Evolutionary conservation across 1,140 invertebrate genomes (phyloP), one percentile per base, ranked within the genome.

Genomic region (Muscidifurax raptorellus): DNA sequence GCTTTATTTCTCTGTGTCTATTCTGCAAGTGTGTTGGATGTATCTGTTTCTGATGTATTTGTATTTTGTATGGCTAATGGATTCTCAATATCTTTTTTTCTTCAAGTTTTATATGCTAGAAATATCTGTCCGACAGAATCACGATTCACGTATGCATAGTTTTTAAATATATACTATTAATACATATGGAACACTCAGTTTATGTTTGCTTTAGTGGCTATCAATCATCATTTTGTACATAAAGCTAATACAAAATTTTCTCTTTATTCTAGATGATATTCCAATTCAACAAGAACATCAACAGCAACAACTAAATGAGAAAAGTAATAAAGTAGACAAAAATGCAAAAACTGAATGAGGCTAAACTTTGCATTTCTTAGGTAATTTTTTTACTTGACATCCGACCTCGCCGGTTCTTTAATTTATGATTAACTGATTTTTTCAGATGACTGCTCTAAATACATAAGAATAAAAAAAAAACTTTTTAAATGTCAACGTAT

Each of bases 191-290:
- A 36, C 22, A 6, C 66, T 28, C 27, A 28, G 10, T 69, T 47
- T 69, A 13, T 25, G 40, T 79, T 40, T 0, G 32, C 32, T 25
- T n/a, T 36, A 75, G 12, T 75, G 4, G 18, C 15, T 36, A n/a
- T n/a, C 13, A 22, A 44, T 25, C 10, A 3, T 75, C 22, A 9
- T 28, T 75, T 22, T 75, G 7, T 0, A 22, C 12, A 75, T 75
- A 27, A 1, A 15, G 27, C 27, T 77, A n/a, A 77, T 59, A 4
- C 0, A 64, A 47, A 9, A 18, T 47, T 18, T 47, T 15, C 15
- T 64, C 66, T 52, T 82, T 28, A 74, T 82, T 82, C 64, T 72
- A 85, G 84, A 85, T 85, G 84, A 85, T 79, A 85, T 85, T 78
- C 84, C 74, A 40, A 85, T 85, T 72, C 84, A 85, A 59, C 69